phyloP scores from a whole-genome alignment of 2,797 vertebrate genomes.

The Falco berigora region DNA sequence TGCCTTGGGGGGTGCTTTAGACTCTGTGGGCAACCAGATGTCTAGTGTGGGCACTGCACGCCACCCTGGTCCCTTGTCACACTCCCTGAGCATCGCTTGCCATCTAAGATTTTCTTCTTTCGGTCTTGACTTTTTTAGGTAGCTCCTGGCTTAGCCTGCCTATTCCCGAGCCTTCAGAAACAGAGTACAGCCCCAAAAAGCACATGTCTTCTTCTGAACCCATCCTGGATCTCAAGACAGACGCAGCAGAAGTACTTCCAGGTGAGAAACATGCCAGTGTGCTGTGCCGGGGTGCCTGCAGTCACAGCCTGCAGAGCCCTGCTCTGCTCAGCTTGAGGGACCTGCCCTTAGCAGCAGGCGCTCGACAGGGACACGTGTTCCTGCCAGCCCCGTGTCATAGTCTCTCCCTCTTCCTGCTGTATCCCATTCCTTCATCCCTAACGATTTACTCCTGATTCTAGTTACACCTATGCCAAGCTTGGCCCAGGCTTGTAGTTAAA shows the following conservation, averaged over 20 bases:
- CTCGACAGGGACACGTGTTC: fast-evolving
- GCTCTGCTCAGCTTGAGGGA: neutral
- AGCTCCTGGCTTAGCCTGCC: constrained; percentile 35
- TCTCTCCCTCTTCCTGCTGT: neutral
- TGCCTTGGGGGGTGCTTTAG: neutral
- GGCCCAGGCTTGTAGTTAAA: neutral
- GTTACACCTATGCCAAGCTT: neutral
- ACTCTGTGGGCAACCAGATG: neutral
- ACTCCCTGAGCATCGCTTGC: neutral
- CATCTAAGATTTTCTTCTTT: neutral
- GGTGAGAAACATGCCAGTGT: neutral
- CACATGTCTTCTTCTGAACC: constrained; percentile 41
- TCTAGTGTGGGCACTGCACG: neutral
- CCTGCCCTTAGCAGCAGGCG: neutral
- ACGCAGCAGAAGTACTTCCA: neutral
- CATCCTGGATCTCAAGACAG: constrained; percentile 44
- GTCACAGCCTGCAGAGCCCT: neutral
- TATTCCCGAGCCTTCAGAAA: neutral
- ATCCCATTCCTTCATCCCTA: neutral
- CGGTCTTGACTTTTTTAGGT: neutral
- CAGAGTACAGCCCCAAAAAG: neutral
- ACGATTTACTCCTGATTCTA: neutral
- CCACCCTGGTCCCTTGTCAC: neutral
- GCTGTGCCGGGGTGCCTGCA: neutral
- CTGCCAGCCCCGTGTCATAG: neutral